phyloP scores from a whole-genome alignment of 2,113 vertebrate species.

The Podiceps cristatus region DNA sequence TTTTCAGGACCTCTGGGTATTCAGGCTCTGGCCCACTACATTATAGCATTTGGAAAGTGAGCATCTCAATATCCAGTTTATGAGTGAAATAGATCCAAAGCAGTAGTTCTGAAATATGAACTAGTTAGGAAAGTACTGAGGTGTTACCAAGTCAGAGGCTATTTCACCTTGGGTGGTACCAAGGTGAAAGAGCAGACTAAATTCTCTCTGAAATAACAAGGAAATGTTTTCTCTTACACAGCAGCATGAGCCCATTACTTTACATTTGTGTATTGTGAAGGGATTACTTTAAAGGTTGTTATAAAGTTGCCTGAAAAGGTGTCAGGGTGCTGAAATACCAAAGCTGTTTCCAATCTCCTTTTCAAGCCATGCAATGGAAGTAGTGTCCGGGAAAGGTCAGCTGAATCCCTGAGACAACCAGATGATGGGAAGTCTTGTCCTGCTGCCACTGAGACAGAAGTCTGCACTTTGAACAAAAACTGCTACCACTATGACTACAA shows the following conservation, averaged over 20 bases:
- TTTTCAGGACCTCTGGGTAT: not conserved
- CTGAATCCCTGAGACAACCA: constrained; percentile 84
- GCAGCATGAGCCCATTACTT: not conserved
- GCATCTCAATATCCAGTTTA: not conserved
- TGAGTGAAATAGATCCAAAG: not conserved
- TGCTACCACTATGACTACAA: constrained; percentile 98
- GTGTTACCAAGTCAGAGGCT: not conserved
- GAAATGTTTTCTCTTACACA: not conserved
- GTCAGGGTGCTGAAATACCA: not conserved
- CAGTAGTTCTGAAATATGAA: not conserved
- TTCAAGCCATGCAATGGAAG: constrained; percentile 89
- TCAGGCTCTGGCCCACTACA: not conserved
- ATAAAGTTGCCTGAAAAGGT: not conserved
- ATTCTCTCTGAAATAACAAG: not conserved
- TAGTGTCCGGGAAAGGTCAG: constrained; percentile 81
- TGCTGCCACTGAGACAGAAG: constrained; percentile 80
- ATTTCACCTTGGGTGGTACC: not conserved
- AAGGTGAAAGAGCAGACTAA: not conserved
- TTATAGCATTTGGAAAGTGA: not conserved
- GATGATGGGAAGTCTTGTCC: constrained; percentile 87
- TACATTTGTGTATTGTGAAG: not conserved
- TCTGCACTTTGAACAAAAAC: constrained; percentile 92
- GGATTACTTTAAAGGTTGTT: not conserved
- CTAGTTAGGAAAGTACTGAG: not conserved
- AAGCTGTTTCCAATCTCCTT: constrained; percentile 45